Evolutionary conservation across 1,140 invertebrate genomes (phyloP).

Genomic region (Drosophila mojavensis): DNA sequence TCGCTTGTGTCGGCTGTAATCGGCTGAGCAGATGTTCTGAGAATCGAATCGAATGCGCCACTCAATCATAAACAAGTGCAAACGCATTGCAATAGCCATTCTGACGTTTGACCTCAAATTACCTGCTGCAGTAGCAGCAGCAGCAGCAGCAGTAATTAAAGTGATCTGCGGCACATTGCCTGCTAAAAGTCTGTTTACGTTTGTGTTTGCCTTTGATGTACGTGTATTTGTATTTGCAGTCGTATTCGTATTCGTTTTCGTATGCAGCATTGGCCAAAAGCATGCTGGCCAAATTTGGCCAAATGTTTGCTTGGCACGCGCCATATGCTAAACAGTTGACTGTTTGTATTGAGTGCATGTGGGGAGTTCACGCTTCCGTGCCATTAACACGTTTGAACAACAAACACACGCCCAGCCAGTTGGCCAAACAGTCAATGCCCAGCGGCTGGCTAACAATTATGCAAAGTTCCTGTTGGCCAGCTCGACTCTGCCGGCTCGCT

Average conservation of each 20-base stretch:
- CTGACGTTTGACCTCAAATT: constrained; percentile 32
- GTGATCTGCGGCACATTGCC: constrained; percentile 59
- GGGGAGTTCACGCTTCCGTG: constrained; percentile 69
- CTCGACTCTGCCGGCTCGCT: constrained; percentile 2
- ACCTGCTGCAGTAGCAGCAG: constrained; percentile 25
- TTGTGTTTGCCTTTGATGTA: constrained; percentile 55
- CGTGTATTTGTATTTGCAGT: constrained; percentile 41
- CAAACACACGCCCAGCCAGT: constrained; percentile 11
- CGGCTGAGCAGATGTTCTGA: constrained; percentile 70
- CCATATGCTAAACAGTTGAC: constrained; percentile 69
- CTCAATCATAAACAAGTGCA: constrained; percentile 33
- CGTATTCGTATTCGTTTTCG: constrained; percentile 49
- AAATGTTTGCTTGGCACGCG: constrained; percentile 69
- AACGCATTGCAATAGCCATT: constrained; percentile 12
- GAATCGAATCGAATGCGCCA: constrained; percentile 35
- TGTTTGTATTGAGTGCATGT: constrained; percentile 4
- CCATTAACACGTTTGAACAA: constrained; percentile 69
- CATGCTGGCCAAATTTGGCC: constrained; percentile 67
- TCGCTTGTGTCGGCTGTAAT: constrained; percentile 39
- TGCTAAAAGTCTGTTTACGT: constrained; percentile 5
- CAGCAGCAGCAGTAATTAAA: constrained; percentile 45
- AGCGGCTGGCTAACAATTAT: constrained; percentile 61
- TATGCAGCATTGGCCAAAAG: constrained; percentile 55
- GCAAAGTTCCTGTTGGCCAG: constrained; percentile 67
- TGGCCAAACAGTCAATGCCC: constrained; percentile 40